Conservation (phyloP, 2,113 vertebrate species). For the Oryctolagus cuniculus region mOryCun1.1 NC_091443.1:79722501-79723000, state of each 20-base stretch:
- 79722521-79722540: not conserved
- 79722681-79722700: constrained; percentile 13
- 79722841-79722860: constrained; percentile 47
- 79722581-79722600: not conserved
- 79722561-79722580: constrained; percentile 28
- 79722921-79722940: constrained; percentile 69
- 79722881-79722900: constrained; percentile 53
- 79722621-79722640: not conserved
- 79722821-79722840: constrained; percentile 5
- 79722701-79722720: constrained; percentile 14
- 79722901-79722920: constrained; percentile 62
- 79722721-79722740: not conserved
- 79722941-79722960: not conserved
- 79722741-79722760: constrained; percentile 34
- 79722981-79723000: constrained; percentile 1
- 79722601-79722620: not conserved
- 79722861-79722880: constrained; percentile 65
- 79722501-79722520: not conserved
- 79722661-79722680: not conserved
- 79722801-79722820: constrained; percentile 61
- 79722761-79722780: constrained; percentile 51
- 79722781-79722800: constrained; percentile 15
- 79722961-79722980: constrained; percentile 60
- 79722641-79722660: not conserved
- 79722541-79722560: not conserved